Percentiles rank a stretch among this genome's conserved stretches.
Evolutionary conservation across 2,888 invertebrate genomes (phyloP).

Genomic region (Camptogramma bilineatum): DNA sequence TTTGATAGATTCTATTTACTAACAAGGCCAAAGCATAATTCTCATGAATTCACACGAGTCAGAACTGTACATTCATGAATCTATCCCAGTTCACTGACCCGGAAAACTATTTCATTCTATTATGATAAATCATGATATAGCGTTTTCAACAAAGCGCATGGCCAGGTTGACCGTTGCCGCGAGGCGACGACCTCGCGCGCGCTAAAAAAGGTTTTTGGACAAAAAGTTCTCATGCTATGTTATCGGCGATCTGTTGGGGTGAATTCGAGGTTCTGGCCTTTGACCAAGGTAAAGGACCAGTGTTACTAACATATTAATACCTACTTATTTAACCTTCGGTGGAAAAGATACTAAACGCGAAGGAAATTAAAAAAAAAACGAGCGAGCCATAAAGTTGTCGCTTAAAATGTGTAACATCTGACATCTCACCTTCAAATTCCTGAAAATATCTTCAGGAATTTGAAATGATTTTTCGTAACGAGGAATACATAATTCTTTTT

Average conservation of each 20-base stretch:
- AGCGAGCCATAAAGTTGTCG: background rate
- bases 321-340: background rate
- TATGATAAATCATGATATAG: constrained; percentile 22
- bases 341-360: background rate
- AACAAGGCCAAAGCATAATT: background rate
- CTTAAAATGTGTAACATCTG: too few relatives aligned
- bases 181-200: constrained; percentile 39
- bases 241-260: constrained; percentile 33
- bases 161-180: constrained; percentile 30
- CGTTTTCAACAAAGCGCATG: constrained; percentile 30
- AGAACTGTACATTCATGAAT: constrained; percentile 9
- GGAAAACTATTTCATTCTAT: constrained; percentile 36
- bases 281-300: constrained; percentile 27
- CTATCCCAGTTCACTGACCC: constrained; percentile 42
- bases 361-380: background rate
- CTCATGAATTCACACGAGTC: constrained; percentile 14
- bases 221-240: constrained; percentile 42
- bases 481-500: too few relatives aligned
- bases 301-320: background rate
- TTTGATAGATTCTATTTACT: background rate
- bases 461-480: too few relatives aligned
- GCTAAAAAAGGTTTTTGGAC: constrained; percentile 39
- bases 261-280: constrained; percentile 38
- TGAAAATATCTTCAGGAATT: too few relatives aligned
- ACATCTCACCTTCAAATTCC: too few relatives aligned